Percentiles rank a stretch among this genome's conserved stretches.
Conservation (phyloP, 92 coral and sea anemone genomes). For the Actinernus sp. region DNA sequence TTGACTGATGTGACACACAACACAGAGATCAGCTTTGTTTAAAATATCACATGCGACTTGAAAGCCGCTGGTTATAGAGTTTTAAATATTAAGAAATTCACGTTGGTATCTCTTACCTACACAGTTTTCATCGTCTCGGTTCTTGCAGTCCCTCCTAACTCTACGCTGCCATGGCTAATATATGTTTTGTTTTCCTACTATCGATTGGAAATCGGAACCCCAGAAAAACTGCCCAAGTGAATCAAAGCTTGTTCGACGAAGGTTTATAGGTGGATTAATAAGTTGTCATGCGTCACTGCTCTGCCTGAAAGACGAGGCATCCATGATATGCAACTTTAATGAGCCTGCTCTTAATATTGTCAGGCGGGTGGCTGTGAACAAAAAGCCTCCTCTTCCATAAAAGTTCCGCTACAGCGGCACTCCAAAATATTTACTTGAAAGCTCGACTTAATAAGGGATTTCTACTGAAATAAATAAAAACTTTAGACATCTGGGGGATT, state of each 20-base stretch:
- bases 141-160: too few relatives aligned
- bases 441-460: background rate
- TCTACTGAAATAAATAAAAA: too few relatives aligned
- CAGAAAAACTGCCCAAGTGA: slow-evolving; percentile 6
- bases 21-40: too few relatives aligned
- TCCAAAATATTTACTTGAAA: background rate
- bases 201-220: background rate
- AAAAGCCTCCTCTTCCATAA: slow-evolving; percentile 15
- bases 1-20: too few relatives aligned
- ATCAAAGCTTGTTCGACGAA: slow-evolving; percentile 9
- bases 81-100: too few relatives aligned
- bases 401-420: slow-evolving; percentile 30
- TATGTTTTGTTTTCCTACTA: background rate
- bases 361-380: slow-evolving; percentile 71
- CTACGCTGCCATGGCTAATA: background rate
- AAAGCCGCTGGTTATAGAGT: too few relatives aligned
- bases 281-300: slow-evolving; percentile 27
- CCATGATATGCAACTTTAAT: slow-evolving; percentile 57
- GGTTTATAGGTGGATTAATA: background rate
- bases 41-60: too few relatives aligned
- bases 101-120: too few relatives aligned
- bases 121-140: too few relatives aligned
- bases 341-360: slow-evolving; percentile 53
- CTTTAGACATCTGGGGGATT: too few relatives aligned
- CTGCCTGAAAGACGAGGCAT: slow-evolving; percentile 37